phyloP scores from a whole-genome alignment of 2,113 vertebrate species.

The Lontra canadensis region DNA sequence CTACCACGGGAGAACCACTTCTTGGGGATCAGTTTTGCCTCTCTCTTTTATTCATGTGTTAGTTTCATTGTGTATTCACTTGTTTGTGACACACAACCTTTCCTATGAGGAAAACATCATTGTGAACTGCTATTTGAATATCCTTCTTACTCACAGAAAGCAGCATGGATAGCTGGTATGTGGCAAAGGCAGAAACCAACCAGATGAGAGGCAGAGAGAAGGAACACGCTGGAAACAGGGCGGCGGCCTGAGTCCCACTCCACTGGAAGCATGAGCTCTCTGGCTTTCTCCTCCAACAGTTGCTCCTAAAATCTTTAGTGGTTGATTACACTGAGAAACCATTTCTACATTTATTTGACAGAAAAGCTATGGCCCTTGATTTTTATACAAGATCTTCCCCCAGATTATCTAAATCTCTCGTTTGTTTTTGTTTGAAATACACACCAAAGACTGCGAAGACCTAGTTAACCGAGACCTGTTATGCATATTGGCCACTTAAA shows the following conservation, averaged over 20 bases:
- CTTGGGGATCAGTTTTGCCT: not conserved
- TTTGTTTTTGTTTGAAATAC: not conserved
- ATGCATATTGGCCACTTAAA: not conserved
- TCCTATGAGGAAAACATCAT: not conserved
- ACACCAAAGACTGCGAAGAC: not conserved
- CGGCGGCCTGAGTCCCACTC: accelerated
- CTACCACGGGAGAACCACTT: not conserved
- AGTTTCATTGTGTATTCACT: not conserved
- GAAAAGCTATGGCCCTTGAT: not conserved
- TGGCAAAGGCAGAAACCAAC: not conserved
- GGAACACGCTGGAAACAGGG: not conserved
- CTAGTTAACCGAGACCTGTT: not conserved
- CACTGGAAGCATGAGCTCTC: not conserved
- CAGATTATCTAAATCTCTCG: not conserved
- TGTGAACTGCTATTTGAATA: not conserved
- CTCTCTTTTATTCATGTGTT: not conserved
- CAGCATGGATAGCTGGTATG: not conserved
- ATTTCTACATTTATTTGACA: not conserved
- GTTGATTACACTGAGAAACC: not conserved
- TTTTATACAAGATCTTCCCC: not conserved
- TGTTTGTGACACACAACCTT: not conserved
- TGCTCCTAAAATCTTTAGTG: not conserved
- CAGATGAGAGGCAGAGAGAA: not conserved
- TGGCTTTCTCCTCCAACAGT: not conserved
- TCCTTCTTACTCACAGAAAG: not conserved